Percentiles rank a stretch among this genome's conserved stretches.
Conservation (phyloP, 2,113 vertebrate genomes). For the Silurus meridionalis region DNA sequence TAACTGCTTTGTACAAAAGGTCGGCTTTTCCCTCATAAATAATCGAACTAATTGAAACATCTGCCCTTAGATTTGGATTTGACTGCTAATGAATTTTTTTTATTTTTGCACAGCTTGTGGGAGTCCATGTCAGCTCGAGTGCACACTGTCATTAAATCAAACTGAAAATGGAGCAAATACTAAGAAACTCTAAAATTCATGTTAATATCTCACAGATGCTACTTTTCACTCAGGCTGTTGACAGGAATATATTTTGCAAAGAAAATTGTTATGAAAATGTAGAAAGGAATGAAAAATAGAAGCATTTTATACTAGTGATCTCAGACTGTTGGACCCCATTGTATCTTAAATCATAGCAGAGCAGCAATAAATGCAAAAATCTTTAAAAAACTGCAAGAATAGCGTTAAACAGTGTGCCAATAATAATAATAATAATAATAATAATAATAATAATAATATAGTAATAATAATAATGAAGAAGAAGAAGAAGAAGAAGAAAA, state of each 20-base stretch:
- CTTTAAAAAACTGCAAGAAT: too few relatives aligned
- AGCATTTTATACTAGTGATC: not conserved
- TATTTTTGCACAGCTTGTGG: not conserved
- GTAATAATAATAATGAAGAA: not conserved
- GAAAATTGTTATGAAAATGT: not conserved
- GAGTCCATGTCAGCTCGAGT: not conserved
- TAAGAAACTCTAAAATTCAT: not conserved
- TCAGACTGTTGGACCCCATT: not conserved
- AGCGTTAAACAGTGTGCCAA: not conserved
- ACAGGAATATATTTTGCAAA: not conserved
- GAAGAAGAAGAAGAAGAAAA: too few relatives aligned
- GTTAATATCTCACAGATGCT: not conserved
- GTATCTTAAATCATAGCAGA: not conserved
- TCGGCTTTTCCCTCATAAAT: not conserved
- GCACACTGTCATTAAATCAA: not conserved
- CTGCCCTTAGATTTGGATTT: not conserved
- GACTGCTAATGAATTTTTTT: not conserved
- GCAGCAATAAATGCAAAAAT: not conserved
- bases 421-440: not conserved
- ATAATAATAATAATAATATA: too few relatives aligned
- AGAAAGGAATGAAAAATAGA: not conserved
- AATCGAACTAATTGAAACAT: not conserved
- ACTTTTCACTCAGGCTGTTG: not conserved
- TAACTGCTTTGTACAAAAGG: not conserved
- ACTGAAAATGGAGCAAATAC: not conserved